These are phyloP conservation scores for Lepidostoma basale DNA, from an alignment of 1,140 invertebrate genomes.

Conservation along the genomic window DNA sequence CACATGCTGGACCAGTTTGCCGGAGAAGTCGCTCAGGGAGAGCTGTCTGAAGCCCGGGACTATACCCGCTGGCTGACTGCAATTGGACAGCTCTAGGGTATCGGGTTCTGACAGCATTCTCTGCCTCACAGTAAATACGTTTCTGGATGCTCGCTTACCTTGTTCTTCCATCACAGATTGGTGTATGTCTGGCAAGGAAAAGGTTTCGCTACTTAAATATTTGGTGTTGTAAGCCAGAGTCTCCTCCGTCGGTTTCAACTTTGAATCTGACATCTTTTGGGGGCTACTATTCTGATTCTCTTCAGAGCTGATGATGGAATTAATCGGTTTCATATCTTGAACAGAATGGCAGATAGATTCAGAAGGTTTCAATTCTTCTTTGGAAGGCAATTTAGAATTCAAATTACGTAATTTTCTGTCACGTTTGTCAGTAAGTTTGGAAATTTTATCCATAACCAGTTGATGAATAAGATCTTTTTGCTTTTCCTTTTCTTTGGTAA, in stretches of 20 bases:
- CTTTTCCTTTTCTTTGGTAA: constrained; percentile 69
- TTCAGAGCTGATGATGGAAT: background rate
- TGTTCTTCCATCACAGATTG: constrained; percentile 44
- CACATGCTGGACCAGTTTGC: constrained; percentile 44
- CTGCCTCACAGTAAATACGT: constrained; percentile 49
- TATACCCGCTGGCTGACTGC: constrained; percentile 47
- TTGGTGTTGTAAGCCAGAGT: background rate
- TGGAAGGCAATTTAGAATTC: background rate
- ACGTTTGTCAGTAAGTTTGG: constrained; percentile 68
- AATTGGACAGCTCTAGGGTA: constrained; percentile 40
- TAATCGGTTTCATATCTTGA: background rate
- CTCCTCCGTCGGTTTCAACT: background rate
- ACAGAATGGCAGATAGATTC: background rate
- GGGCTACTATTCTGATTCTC: background rate
- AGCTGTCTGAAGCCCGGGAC: constrained; percentile 49
- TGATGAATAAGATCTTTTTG: constrained; percentile 76
- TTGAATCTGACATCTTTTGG: background rate
- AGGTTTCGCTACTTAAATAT: constrained; percentile 42
- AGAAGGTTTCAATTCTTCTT: background rate
- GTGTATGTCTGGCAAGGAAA: constrained; percentile 50
- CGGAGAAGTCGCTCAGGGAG: constrained; percentile 45
- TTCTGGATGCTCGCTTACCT: constrained; percentile 52
- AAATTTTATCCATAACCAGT: constrained; percentile 78
- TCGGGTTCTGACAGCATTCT: constrained; percentile 44
- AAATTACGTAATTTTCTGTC: constrained; percentile 46